A percentile compares a stretch with the other conserved stretches of the same genome.
phyloP scores from a whole-genome alignment of 35 echinoderm and acorn worm genomes.

The Holothuria glaberrima region DNA sequence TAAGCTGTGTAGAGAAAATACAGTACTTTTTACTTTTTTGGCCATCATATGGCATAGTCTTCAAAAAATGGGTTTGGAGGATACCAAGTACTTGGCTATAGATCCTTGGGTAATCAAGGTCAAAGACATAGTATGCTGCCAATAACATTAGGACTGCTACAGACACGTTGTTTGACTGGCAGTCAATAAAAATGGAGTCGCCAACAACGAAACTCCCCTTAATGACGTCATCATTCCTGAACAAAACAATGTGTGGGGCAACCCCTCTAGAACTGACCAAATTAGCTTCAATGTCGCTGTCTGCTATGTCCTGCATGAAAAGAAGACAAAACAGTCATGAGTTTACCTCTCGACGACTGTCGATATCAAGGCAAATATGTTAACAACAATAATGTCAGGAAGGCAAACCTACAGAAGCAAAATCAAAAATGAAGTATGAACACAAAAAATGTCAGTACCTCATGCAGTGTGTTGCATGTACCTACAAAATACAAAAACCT shows the following conservation, averaged over 20 bases:
- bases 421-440: not conserved
- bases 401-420: not conserved
- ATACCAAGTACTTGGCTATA: slow-evolving; percentile 48
- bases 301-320: not conserved
- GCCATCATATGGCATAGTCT: slow-evolving; percentile 41
- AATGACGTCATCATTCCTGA: not conserved
- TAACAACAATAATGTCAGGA: not conserved
- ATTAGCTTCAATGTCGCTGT: not conserved
- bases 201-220: not conserved
- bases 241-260: not conserved
- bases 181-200: not conserved
- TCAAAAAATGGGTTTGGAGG: slow-evolving; percentile 26
- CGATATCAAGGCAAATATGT: not conserved
- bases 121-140: slow-evolving; percentile 45
- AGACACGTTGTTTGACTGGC: slow-evolving; percentile 10
- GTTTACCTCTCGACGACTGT: not conserved
- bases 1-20: not conserved
- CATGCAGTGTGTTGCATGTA: not conserved
- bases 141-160: slow-evolving; percentile 29
- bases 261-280: not conserved
- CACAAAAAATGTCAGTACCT: not conserved
- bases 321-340: not conserved
- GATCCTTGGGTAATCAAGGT: slow-evolving; percentile 47
- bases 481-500: no score
- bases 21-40: slow-evolving; percentile 52